Conservation (phyloP, 2,888 invertebrate species). For the Nowickia ferox region DNA sequence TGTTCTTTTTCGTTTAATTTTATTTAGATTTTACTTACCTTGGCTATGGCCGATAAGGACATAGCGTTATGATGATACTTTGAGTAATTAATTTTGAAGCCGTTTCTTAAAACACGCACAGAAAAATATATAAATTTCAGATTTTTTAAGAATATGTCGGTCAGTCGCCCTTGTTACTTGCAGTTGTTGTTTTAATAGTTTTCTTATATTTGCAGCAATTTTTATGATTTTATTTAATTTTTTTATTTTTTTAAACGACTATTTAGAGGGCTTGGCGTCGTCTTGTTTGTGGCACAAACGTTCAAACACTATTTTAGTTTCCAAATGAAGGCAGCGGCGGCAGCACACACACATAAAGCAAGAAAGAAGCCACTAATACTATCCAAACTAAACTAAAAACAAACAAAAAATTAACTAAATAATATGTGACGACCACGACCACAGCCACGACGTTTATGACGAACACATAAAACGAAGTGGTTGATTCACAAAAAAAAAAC, state of each 20-base stretch:
- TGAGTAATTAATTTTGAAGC: conserved; percentile 87
- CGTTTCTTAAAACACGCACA: conserved; percentile 75
- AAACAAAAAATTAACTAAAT: conserved; percentile 11
- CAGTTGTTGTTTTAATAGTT: not conserved
- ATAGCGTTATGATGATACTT: conserved; percentile 87
- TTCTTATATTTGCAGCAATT: conserved; percentile 8
- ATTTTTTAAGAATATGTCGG: not conserved
- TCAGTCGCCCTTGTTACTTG: not conserved
- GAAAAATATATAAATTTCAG: not conserved
- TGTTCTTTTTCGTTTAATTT: not conserved
- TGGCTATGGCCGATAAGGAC: conserved; percentile 86
- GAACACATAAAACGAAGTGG: conserved; percentile 66
- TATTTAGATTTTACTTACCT: conserved; percentile 83
- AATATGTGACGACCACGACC: conserved; percentile 56
- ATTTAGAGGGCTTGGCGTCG: conserved; percentile 63
- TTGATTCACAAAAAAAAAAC: conserved; percentile 38
- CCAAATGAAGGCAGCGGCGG: conserved; percentile 22
- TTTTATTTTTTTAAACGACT: not conserved
- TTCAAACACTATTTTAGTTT: conserved; percentile 57
- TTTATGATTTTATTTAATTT: conserved; percentile 39
- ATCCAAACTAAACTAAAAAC: conserved; percentile 53
- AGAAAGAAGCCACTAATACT: conserved; percentile 66
- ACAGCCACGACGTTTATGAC: conserved; percentile 61
- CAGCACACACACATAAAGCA: conserved; percentile 27
- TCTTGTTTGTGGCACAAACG: conserved; percentile 35